These are phyloP conservation scores for Ochotona princeps DNA, from an alignment of 2,113 vertebrate genomes.

Conservation along the genomic window DNA sequence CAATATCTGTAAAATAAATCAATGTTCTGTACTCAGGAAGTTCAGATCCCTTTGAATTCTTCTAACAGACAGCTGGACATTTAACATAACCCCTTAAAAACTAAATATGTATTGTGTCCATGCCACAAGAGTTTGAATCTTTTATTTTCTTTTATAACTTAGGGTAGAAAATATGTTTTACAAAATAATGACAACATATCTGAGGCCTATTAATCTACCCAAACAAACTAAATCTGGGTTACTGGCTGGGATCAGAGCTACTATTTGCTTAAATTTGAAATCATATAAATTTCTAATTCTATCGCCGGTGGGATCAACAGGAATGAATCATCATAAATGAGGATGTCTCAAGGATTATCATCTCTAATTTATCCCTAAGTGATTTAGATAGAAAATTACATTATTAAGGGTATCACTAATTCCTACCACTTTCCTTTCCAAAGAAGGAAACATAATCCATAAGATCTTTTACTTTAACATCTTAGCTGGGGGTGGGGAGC, in stretches of 20 bases:
- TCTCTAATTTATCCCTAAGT: not conserved
- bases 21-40: not conserved
- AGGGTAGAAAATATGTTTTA: not conserved
- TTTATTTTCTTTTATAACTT: slow-evolving; percentile 13
- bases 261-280: not conserved
- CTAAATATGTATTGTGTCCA: not conserved
- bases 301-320: not conserved
- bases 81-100: slow-evolving; percentile 31
- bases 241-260: not conserved
- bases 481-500: not conserved
- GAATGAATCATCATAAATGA: not conserved
- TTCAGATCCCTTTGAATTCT: not conserved
- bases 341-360: not conserved
- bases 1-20: not conserved
- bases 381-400: no score
- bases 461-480: not conserved
- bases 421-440: not conserved
- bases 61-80: not conserved
- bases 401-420: not conserved
- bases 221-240: not conserved
- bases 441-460: not conserved
- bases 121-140: not conserved
- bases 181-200: not conserved
- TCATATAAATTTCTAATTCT: not conserved
- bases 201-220: not conserved